Conservation (phyloP, 2,113 vertebrate genomes). For the Uria lomvia region DNA sequence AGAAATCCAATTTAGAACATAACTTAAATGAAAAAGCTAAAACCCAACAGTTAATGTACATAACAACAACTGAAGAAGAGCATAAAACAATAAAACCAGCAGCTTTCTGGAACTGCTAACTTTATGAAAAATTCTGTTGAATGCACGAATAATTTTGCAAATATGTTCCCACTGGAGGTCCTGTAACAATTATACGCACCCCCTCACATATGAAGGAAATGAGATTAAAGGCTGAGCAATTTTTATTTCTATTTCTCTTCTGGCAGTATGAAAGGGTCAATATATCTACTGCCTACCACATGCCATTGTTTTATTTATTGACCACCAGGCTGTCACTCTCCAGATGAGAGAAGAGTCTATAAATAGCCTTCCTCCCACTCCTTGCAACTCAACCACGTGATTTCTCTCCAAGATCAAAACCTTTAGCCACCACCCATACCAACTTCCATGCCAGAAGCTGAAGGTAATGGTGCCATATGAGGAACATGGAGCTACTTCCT, state of each 20-base stretch:
- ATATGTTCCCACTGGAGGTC: not conserved
- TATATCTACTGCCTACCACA: not conserved
- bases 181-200: rapidly evolving
- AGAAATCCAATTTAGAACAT: not conserved
- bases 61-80: not conserved
- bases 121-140: not conserved
- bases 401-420: not conserved
- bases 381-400: not conserved
- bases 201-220: not conserved
- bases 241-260: not conserved
- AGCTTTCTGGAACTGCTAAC: not conserved
- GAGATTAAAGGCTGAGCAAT: not conserved
- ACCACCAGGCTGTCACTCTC: not conserved
- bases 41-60: not conserved
- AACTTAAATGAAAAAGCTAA: not conserved
- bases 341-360: not conserved
- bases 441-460: not conserved
- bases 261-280: not conserved
- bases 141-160: not conserved
- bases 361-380: not conserved
- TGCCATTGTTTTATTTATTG: not conserved
- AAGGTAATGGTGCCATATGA: not conserved
- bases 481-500: not conserved
- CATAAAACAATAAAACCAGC: not conserved
- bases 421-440: not conserved